Conservation (phyloP, 2,888 invertebrate species). For the Microplitis manilae region DNA sequence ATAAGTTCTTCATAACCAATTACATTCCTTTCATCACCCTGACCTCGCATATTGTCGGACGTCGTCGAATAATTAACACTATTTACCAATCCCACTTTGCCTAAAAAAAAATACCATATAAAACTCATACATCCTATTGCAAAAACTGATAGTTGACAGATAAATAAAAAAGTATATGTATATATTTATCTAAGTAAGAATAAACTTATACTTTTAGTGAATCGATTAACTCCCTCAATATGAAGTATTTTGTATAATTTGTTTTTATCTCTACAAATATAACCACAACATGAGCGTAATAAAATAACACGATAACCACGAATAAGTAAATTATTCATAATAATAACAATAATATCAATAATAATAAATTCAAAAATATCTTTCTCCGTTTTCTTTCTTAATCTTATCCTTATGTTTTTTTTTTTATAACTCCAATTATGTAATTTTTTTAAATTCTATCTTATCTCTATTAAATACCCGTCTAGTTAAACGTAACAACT, state of each 20-base stretch:
- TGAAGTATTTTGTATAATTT: neutral
- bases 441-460: neutral
- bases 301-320: neutral
- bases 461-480: neutral
- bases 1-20: slow-evolving; percentile 58
- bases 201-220: neutral
- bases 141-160: no score
- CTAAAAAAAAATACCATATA: neutral
- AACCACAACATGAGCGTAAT: neutral
- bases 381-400: neutral
- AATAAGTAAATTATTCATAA: neutral
- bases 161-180: no score
- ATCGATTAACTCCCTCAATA: neutral
- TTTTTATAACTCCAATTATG: neutral
- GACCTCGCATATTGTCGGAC: slow-evolving; percentile 48
- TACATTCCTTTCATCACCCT: slow-evolving; percentile 46
- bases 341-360: neutral
- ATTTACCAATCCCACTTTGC: neutral
- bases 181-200: neutral
- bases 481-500: neutral
- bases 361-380: neutral
- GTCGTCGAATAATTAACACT: neutral
- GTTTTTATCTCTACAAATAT: neutral
- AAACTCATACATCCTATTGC: neutral
- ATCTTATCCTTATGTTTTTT: neutral